Evolutionary conservation across 2,888 invertebrate species (phyloP), one percentile per base, ranked within the genome.

Genomic region (Cynaeus angustus): DNA sequence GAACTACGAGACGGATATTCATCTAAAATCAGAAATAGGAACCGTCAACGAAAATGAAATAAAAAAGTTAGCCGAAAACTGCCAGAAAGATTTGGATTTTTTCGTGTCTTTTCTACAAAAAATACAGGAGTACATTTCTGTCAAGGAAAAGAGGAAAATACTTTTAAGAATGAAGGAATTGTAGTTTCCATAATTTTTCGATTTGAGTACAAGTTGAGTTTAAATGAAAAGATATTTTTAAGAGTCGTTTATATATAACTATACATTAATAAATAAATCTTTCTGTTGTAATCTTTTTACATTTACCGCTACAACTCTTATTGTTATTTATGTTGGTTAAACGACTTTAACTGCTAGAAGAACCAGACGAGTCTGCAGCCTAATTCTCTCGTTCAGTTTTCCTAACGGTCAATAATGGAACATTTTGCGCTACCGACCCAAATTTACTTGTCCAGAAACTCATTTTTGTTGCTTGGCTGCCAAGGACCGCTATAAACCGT

Each of bases 191-290:
- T 28, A 7, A 28, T 28, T 28, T 4, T 28, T 28, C 4, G 7
- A 33, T 33, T 28, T 33, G 6, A 33, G n/a, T 33, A n/a, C n/a
- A 9, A 33, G 6, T 33, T 28, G 28, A n/a, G n/a, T n/a, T n/a
- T n/a, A n/a, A n/a, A n/a, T n/a, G n/a, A 12, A 46, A 12, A 13
- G 13, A 38, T 38, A 38, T n/a, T 41, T 6, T 12, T 41, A 10
- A 41, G n/a, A 12, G 7, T 41, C 41, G 6, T 55, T 12, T 53
- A 53, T 37, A 37, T 16, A 38, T 55, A 55, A 41, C 30, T 58
- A 58, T 53, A 58, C 43, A 43, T 41, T 58, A 38, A 56, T 41
- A 56, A 56, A 56, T 56, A 56, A 56, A 56, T 41, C 33, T 21
- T 7, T 41, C 38, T 56, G n/a, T 58, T 28, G 41, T 45, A 53